These are phyloP conservation scores for Rhinichthys klamathensis DNA, from an alignment of 2,113 vertebrate species.

Conservation along the genomic window DNA sequence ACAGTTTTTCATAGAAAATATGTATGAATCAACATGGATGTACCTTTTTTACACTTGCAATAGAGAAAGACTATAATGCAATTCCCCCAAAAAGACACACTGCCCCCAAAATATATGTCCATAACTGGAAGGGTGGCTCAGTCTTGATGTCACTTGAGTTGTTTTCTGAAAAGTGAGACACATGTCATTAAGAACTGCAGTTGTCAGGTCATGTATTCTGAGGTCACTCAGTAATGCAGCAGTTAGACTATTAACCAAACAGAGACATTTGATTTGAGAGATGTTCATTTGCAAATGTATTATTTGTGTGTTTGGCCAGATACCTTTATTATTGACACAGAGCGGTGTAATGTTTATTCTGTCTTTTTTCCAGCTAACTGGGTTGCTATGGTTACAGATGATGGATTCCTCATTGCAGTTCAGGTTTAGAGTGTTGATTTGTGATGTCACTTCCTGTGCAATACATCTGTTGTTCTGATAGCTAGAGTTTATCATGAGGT, in stretches of 20 bases:
- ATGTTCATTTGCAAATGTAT: neutral
- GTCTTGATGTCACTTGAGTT: neutral
- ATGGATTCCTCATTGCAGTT: neutral
- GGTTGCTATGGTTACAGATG: conserved; percentile 47
- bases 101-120: too few species aligned
- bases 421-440: neutral
- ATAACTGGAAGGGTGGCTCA: neutral
- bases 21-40: too few species aligned
- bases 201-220: neutral
- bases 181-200: neutral
- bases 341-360: neutral
- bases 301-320: neutral
- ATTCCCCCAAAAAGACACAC: too few species aligned
- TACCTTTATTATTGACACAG: neutral
- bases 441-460: neutral
- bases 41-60: too few species aligned
- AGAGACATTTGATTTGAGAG: neutral
- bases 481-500: neutral
- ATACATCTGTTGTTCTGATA: neutral
- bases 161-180: neutral
- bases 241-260: neutral
- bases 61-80: too few species aligned
- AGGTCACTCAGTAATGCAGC: neutral
- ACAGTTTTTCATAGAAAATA: neutral
- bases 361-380: neutral